Evolutionary conservation across 2,113 vertebrate genomes (phyloP).

Genomic region (Baryphthengus martii): DNA sequence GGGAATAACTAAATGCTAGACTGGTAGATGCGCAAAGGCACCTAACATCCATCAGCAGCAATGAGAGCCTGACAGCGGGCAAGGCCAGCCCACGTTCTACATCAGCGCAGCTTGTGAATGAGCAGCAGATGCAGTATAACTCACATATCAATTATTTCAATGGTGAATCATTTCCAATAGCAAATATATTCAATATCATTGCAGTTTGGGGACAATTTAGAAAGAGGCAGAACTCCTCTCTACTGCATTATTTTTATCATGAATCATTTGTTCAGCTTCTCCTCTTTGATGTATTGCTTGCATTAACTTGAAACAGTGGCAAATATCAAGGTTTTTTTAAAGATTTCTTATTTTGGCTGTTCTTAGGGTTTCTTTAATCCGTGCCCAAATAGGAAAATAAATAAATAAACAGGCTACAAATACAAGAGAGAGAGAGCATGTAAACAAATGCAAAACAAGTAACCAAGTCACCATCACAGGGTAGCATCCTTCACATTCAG

Average conservation of each 20-base stretch:
- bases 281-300: conserved; percentile 25
- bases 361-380: background rate
- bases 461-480: background rate
- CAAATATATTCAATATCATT: background rate
- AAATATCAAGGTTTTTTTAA: background rate
- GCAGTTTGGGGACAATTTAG: background rate
- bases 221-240: background rate
- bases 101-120: background rate
- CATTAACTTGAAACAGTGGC: background rate
- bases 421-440: background rate
- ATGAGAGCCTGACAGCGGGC: background rate
- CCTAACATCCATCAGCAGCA: background rate
- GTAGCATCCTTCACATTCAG: background rate
- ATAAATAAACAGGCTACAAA: background rate
- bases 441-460: background rate
- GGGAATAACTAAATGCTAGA: background rate
- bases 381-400: background rate
- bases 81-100: background rate
- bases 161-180: background rate
- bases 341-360: background rate
- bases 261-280: conserved; percentile 4
- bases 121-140: background rate
- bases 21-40: background rate
- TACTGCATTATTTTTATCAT: background rate
- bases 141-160: background rate